phyloP scores from a whole-genome alignment of 2,113 vertebrate genomes.

The Lycaon pictus region DNA sequence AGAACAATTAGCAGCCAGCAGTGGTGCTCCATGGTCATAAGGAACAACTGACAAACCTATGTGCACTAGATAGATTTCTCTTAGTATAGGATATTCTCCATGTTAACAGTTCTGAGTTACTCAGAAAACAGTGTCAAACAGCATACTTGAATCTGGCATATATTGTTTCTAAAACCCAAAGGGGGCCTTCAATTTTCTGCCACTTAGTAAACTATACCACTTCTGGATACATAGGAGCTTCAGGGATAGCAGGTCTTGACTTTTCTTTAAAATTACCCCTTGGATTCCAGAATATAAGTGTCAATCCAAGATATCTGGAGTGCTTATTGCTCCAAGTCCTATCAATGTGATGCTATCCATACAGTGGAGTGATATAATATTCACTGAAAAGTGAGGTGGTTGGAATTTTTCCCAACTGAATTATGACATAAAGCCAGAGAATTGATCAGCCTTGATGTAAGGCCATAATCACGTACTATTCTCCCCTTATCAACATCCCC shows the following conservation, averaged over 20 bases:
- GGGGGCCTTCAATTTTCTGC: not conserved
- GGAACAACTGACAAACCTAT: not conserved
- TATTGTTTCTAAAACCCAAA: slow-evolving; percentile 23
- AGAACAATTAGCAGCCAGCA: not conserved
- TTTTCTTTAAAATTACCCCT: not conserved
- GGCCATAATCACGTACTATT: not conserved
- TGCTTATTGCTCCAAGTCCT: not conserved
- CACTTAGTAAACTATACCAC: not conserved
- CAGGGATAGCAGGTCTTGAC: not conserved
- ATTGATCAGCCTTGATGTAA: not conserved
- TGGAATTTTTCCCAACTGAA: not conserved
- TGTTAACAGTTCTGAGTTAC: not conserved
- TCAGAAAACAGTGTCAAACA: not conserved
- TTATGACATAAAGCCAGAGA: not conserved
- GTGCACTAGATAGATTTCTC: not conserved
- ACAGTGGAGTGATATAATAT: not conserved
- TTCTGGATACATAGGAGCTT: not conserved
- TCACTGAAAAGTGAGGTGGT: not conserved
- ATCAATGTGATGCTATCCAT: not conserved
- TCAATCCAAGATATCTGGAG: not conserved
- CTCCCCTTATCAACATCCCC: not conserved
- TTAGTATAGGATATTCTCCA: not conserved
- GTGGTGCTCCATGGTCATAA: not conserved
- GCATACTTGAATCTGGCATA: not conserved
- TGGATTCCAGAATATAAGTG: not conserved